phyloP scores from a whole-genome alignment of 2,888 invertebrate species.

The Cryptus viduatorius region DNA sequence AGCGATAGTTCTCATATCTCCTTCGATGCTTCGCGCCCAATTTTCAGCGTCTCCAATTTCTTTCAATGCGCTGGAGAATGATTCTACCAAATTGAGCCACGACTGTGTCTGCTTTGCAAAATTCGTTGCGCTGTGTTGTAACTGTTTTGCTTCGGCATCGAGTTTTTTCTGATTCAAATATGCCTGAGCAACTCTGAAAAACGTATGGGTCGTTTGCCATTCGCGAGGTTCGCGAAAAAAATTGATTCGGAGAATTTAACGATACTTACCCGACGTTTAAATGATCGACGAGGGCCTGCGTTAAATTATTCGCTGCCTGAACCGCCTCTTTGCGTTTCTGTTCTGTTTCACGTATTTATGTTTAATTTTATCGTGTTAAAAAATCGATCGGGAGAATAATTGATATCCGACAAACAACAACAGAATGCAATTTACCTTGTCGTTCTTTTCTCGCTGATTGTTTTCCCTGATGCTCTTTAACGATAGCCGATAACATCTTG shows the following conservation, averaged over 20 bases:
- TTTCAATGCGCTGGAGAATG: constrained; percentile 94
- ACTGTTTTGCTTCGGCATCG: constrained; percentile 98
- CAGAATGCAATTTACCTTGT: constrained; percentile 88
- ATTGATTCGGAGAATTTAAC: background rate
- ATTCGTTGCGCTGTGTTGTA: constrained; percentile 96
- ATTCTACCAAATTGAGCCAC: constrained; percentile 97
- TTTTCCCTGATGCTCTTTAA: constrained; percentile 95
- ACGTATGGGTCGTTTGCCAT: too few species aligned
- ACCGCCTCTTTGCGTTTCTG: constrained; percentile 97
- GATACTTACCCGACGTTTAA: constrained; percentile 96
- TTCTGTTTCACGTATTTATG: constrained; percentile 87
- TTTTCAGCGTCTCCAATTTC: constrained; percentile 99
- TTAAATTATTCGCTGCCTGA: constrained; percentile 95
- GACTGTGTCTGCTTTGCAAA: constrained; percentile 98
- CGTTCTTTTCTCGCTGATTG: constrained; percentile 92
- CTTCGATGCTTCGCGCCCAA: constrained; percentile 98
- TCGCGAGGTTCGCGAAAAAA: background rate
- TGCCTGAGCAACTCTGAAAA: constrained; percentile 96
- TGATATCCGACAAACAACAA: background rate
- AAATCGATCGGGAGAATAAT: constrained; percentile 12
- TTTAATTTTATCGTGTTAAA: constrained; percentile 34
- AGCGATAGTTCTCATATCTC: constrained; percentile 96
- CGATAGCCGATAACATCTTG: constrained; percentile 93
- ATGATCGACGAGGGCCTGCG: constrained; percentile 97
- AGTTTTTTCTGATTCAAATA: constrained; percentile 99